Evolutionary conservation across 1,140 invertebrate genomes (phyloP).

Genomic region (Parapsyche elsis): DNA sequence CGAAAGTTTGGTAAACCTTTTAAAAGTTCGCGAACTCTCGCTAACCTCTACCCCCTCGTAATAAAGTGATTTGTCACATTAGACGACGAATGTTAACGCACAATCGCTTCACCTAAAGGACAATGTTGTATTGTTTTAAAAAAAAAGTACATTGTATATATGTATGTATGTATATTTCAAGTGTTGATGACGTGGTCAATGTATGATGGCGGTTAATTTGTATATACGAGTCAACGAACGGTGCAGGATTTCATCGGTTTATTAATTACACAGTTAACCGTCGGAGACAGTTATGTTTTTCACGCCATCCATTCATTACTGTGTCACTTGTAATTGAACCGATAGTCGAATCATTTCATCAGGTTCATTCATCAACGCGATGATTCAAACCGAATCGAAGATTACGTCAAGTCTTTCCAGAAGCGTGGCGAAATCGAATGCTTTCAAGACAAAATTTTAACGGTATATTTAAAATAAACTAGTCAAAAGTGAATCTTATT

Average conservation of each 20-base stretch:
- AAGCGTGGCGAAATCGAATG: background rate
- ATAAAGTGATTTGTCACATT: slow-evolving; percentile 35
- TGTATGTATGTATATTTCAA: background rate
- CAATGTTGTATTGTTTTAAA: background rate
- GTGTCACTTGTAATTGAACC: background rate
- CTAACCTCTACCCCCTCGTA: background rate
- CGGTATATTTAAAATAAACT: too few species aligned
- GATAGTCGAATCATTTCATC: background rate
- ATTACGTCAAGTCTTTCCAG: background rate
- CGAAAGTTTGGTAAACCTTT: slow-evolving; percentile 47
- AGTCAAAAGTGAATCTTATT: too few species aligned
- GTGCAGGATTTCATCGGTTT: background rate
- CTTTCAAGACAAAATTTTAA: too few species aligned
- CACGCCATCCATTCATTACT: background rate
- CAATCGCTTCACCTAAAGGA: background rate
- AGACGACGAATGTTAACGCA: slow-evolving; percentile 2
- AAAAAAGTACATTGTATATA: too few species aligned
- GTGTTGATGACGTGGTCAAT: too few species aligned
- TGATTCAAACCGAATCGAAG: background rate
- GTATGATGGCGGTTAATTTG: background rate
- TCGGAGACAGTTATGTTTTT: background rate
- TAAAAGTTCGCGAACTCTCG: slow-evolving; percentile 39
- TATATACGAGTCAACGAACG: background rate
- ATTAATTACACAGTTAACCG: background rate
- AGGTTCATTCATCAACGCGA: background rate